These are phyloP conservation scores for Raja brachyura DNA, from an alignment of 2,113 vertebrate species.

Conservation along the genomic window DNA sequence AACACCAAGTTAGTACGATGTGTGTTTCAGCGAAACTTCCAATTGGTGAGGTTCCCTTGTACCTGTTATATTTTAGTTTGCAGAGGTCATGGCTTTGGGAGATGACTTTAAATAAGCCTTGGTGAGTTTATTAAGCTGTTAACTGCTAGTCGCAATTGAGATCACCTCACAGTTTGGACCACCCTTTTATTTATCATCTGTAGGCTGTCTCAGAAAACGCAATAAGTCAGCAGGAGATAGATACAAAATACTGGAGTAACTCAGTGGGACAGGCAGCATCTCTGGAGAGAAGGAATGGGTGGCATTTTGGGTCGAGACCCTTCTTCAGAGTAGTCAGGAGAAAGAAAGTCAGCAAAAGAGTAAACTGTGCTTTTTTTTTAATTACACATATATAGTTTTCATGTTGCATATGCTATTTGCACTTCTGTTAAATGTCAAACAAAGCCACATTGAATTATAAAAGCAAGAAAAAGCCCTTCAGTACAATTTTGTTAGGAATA, in stretches of 20 bases:
- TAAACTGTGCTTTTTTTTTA: background rate
- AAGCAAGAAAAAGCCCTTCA: background rate
- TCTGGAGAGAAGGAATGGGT: no score
- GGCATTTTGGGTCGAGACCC: no score
- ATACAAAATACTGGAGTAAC: no score
- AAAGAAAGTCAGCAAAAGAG: background rate
- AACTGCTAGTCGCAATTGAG: background rate
- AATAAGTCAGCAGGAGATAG: background rate
- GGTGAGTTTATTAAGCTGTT: background rate
- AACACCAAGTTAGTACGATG: no score
- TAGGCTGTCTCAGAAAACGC: background rate
- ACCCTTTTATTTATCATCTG: background rate
- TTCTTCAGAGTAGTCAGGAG: no score
- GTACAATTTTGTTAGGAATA: background rate
- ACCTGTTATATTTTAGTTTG: no score
- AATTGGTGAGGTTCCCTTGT: no score
- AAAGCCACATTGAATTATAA: conserved; percentile 22
- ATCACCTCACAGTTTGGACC: background rate
- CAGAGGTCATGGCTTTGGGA: no score
- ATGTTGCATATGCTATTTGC: conserved; percentile 5
- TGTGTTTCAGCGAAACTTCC: no score
- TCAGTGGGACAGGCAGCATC: no score
- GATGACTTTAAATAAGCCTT: no score
- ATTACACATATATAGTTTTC: background rate
- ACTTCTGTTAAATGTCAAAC: background rate